phyloP scores from a whole-genome alignment of 2,797 vertebrate species.

The Gallirallus australis region DNA sequence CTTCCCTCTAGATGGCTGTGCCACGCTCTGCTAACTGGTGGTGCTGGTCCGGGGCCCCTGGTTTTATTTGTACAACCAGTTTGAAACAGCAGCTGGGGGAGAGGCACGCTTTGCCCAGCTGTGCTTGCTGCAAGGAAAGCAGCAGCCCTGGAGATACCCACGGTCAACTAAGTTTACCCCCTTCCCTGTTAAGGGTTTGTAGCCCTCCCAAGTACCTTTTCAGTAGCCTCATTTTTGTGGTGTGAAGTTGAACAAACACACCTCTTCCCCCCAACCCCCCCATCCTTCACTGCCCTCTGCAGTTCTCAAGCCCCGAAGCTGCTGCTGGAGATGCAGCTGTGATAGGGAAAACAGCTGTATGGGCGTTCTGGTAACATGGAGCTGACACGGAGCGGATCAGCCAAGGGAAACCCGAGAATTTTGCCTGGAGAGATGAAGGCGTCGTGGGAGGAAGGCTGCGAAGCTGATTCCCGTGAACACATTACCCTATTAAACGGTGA shows the following conservation, averaged over 20 bases:
- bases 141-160: neutral
- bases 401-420: slow-evolving; percentile 13
- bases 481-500: slow-evolving; percentile 25
- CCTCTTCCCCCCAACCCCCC: too few species aligned
- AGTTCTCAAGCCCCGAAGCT: neutral
- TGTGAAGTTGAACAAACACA: neutral
- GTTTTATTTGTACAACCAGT: neutral
- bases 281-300: neutral
- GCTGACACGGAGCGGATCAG: slow-evolving; percentile 3
- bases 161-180: neutral
- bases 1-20: neutral
- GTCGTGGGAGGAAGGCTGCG: neutral
- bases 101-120: neutral
- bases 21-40: neutral
- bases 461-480: neutral
- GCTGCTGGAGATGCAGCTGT: slow-evolving; percentile 21
- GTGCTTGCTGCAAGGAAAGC: neutral
- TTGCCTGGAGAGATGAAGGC: slow-evolving; percentile 26
- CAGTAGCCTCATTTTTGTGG: neutral
- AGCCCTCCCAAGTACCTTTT: neutral
- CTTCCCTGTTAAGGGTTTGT: neutral
- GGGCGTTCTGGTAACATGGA: neutral
- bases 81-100: neutral
- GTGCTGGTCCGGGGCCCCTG: neutral
- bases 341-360: slow-evolving; percentile 59